A percentile compares a stretch with the other conserved stretches of the same genome.
These are phyloP conservation scores for Cybosia mesomella DNA, from an alignment of 2,888 invertebrate genomes.

Conservation along the genomic window DNA sequence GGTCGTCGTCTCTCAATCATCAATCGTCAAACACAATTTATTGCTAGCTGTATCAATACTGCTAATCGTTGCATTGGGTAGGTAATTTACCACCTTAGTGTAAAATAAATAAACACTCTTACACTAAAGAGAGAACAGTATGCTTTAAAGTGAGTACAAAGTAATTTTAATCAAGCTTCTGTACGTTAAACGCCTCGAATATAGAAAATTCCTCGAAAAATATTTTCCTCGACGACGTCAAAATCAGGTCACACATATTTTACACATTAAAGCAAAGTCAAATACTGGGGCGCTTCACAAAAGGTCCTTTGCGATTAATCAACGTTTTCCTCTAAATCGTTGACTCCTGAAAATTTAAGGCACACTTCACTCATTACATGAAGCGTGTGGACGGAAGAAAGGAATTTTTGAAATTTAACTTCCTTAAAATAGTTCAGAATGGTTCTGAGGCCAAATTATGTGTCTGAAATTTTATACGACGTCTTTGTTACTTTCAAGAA, in stretches of 20 bases:
- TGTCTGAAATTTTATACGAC: conserved; percentile 46
- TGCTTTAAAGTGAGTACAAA: neutral
- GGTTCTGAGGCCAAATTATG: conserved; percentile 40
- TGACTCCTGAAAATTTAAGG: conserved; percentile 49
- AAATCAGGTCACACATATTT: conserved; percentile 37
- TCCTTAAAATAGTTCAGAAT: conserved; percentile 51
- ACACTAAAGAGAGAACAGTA: neutral
- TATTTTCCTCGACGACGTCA: conserved; percentile 28
- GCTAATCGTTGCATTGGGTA: no score
- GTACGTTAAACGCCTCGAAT: conserved; percentile 11
- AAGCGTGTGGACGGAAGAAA: conserved; percentile 34
- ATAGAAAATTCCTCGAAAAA: conserved; percentile 15
- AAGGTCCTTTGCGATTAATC: conserved; percentile 51
- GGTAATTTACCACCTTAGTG: neutral
- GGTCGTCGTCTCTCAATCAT: no score
- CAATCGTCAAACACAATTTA: no score
- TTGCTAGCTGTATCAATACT: no score
- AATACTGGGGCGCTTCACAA: conserved; percentile 45
- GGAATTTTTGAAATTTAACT: conserved; percentile 54
- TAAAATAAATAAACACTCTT: neutral
- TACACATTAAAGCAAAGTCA: conserved; percentile 40
- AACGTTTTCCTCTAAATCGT: conserved; percentile 44
- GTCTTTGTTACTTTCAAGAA: conserved; percentile 10
- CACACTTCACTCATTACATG: conserved; percentile 52
- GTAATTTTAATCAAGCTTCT: conserved; percentile 1